Conservation (phyloP, 2,113 vertebrate genomes). For the Cairina moschata region DNA sequence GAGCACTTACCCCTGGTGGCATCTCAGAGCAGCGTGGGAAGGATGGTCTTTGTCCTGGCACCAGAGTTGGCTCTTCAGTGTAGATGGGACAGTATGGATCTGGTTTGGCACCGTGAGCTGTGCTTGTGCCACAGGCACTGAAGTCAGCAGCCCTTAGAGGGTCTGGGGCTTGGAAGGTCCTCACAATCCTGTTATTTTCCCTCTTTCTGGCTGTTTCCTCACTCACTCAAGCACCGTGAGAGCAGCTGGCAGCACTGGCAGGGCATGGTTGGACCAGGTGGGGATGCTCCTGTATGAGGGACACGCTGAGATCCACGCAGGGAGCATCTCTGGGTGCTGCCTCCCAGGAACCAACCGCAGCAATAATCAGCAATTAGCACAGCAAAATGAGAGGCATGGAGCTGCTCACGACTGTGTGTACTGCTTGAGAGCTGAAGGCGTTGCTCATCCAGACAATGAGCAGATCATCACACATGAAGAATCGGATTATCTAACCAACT, state of each 20-base stretch:
- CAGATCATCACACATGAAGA: background rate
- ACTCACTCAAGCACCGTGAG: background rate
- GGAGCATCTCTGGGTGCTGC: background rate
- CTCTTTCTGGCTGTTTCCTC: background rate
- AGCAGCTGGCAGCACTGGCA: accelerated
- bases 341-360: background rate
- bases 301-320: background rate
- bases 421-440: background rate
- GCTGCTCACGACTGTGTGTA: too few relatives aligned
- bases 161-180: background rate
- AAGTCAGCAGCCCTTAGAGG: background rate
- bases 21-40: background rate
- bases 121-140: background rate
- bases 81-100: too few relatives aligned
- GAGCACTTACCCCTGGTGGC: background rate
- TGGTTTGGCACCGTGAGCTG: accelerated
- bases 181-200: background rate
- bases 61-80: background rate
- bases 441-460: background rate
- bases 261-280: background rate
- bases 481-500: background rate
- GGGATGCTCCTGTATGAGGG: background rate
- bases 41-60: background rate
- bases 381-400: background rate
- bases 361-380: background rate